Conservation (phyloP, 92 coral and sea anemone genomes). For the Actinostola sp. region DNA sequence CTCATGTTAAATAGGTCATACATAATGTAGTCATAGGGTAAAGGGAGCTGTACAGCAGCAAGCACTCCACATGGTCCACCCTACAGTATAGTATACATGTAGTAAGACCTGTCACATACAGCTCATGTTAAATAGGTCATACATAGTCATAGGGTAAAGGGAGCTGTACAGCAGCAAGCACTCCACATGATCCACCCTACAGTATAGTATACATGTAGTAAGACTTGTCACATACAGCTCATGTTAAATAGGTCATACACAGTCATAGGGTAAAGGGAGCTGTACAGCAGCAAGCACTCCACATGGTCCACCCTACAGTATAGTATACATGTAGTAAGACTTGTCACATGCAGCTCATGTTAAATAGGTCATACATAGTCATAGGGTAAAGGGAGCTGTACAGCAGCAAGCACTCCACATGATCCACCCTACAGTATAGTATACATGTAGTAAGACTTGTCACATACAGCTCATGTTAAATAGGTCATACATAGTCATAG, state of each 20-base stretch:
- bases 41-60: constrained; percentile 85
- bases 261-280: background rate
- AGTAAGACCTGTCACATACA: too few relatives aligned
- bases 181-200: constrained; percentile 99
- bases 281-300: constrained; percentile 98
- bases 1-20: too few relatives aligned
- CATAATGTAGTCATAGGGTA: background rate
- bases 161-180: constrained; percentile 94
- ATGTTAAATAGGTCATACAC: too few relatives aligned
- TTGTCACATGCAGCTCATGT: too few relatives aligned
- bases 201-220: background rate
- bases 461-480: too few relatives aligned
- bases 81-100: constrained; percentile 31
- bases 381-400: background rate
- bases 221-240: too few relatives aligned
- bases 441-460: too few relatives aligned
- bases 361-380: too few relatives aligned
- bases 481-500: too few relatives aligned
- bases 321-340: background rate
- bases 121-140: too few relatives aligned
- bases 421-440: too few relatives aligned
- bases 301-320: constrained; percentile 92
- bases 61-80: constrained; percentile 99
- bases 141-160: background rate
- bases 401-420: too few relatives aligned